These are phyloP conservation scores for Geopemphigus sp. DNA, from an alignment of 1,140 invertebrate species.

Conservation along the genomic window DNA sequence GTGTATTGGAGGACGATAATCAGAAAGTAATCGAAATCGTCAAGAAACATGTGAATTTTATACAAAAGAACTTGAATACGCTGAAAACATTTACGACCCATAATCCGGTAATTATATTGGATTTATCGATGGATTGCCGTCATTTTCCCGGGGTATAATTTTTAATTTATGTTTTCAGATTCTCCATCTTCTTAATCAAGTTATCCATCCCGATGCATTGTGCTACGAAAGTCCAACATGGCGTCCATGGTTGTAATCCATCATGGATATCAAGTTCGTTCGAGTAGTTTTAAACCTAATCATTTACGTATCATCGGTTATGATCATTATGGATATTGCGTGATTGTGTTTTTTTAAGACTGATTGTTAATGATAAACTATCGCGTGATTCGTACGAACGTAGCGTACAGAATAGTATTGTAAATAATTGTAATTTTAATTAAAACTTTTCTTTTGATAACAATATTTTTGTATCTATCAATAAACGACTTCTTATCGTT, in stretches of 20 bases:
- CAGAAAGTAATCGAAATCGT: not conserved
- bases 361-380: not conserved
- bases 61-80: not conserved
- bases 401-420: no score
- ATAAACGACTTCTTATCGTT: no score
- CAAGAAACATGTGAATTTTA: not conserved
- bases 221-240: not conserved
- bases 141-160: not conserved
- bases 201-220: not conserved
- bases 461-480: no score
- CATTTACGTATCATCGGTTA: not conserved
- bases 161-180: conserved; percentile 18
- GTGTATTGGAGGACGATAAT: not conserved
- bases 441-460: no score
- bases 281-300: no score
- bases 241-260: conserved; percentile 28
- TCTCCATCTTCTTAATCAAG: not conserved
- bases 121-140: not conserved
- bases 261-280: no score
- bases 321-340: not conserved
- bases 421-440: no score
- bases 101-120: not conserved
- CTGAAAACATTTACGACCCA: not conserved
- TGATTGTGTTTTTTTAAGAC: not conserved
- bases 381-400: not conserved